Percentiles rank a stretch among this genome's conserved stretches.
phyloP scores from a whole-genome alignment of 2,888 invertebrate species.

The Bellardia bayeri region DNA sequence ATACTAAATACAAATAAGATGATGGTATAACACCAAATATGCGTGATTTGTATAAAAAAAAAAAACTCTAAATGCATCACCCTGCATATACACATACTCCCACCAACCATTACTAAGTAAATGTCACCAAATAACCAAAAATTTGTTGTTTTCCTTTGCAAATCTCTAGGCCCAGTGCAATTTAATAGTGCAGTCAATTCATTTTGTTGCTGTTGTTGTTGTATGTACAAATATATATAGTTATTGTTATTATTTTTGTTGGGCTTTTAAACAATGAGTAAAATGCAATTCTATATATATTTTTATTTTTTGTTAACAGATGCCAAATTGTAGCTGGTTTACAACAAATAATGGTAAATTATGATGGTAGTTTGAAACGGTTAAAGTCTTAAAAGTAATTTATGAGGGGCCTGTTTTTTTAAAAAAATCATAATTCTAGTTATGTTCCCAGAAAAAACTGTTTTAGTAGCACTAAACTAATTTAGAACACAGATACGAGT shows the following conservation, averaged over 20 bases:
- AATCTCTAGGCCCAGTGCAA: slow-evolving; percentile 60
- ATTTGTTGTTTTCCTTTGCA: slow-evolving; percentile 53
- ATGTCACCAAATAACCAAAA: slow-evolving; percentile 67
- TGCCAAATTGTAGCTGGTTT: slow-evolving; percentile 67
- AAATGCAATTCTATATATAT: slow-evolving; percentile 61
- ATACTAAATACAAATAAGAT: too few relatives aligned
- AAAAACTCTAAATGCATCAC: too few relatives aligned
- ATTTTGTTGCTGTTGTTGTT: slow-evolving; percentile 34
- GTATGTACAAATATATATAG: slow-evolving; percentile 1
- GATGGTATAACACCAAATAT: too few relatives aligned
- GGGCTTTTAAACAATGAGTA: slow-evolving; percentile 33
- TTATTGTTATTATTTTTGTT: slow-evolving; percentile 28
- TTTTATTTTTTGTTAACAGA: slow-evolving; percentile 64
- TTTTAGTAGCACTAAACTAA: too few relatives aligned
- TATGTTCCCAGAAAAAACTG: too few relatives aligned
- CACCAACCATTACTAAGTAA: slow-evolving; percentile 52
- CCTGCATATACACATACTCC: background rate
- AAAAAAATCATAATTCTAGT: too few relatives aligned
- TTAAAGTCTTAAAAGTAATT: background rate
- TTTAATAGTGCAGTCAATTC: slow-evolving; percentile 68
- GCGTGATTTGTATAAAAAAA: too few relatives aligned
- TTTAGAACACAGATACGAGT: too few relatives aligned
- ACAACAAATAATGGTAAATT: slow-evolving; percentile 65
- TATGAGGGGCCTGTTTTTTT: background rate
- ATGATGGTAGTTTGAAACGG: background rate